A percentile compares a stretch with the other conserved stretches of the same genome.
Evolutionary conservation across 2,797 vertebrate genomes (phyloP).

Genomic region (Muraenolepis orangiensis): DNA sequence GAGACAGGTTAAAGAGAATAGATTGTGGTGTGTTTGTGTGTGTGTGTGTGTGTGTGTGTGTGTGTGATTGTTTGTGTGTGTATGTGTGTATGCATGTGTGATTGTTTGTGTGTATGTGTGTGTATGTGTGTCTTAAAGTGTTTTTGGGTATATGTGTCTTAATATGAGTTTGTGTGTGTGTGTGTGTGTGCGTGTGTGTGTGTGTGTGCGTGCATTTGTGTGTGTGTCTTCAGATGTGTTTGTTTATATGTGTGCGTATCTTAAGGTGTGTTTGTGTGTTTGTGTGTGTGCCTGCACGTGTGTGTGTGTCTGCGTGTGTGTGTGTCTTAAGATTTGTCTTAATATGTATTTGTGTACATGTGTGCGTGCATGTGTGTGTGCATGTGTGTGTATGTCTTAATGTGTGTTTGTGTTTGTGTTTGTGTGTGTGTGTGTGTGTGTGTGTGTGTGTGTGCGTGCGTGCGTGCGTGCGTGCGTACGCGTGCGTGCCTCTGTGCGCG

Average conservation of each 20-base stretch:
- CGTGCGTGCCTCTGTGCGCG: not conserved
- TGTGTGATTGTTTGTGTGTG: too few species aligned
- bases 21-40: too few species aligned
- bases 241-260: not conserved
- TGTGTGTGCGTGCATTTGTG: too few species aligned
- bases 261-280: not conserved
- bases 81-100: not conserved
- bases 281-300: too few species aligned
- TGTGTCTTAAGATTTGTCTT: not conserved
- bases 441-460: not conserved
- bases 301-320: not conserved
- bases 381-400: not conserved
- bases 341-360: too few species aligned
- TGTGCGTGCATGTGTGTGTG: not conserved
- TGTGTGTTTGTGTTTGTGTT: not conserved
- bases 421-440: not conserved
- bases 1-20: not conserved
- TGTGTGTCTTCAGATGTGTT: not conserved
- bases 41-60: too few species aligned
- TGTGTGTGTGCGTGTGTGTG: too few species aligned
- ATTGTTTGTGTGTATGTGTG: not conserved
- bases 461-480: not conserved
- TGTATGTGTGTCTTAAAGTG: too few species aligned
- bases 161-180: not conserved
- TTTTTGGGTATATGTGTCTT: not conserved